phyloP scores from a whole-genome alignment of 2,113 vertebrate species.

The Montifringilla adamsi region DNA sequence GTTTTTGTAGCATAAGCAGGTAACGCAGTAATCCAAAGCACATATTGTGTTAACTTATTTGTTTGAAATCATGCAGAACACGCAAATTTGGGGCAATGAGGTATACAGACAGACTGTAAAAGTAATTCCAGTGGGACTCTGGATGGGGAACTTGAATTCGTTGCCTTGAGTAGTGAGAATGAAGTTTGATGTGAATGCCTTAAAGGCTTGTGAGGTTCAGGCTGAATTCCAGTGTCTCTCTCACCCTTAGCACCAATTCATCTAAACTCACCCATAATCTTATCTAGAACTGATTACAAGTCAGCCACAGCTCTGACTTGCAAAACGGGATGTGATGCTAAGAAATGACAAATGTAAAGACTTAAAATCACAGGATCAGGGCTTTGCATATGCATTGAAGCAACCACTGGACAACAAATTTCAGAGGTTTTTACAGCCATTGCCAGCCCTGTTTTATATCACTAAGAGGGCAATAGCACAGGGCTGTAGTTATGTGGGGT shows the following conservation, averaged over 20 bases:
- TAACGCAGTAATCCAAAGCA: background rate
- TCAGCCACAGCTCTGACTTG: background rate
- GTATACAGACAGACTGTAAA: background rate
- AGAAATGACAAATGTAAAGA: background rate
- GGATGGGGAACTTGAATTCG: background rate
- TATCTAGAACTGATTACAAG: background rate
- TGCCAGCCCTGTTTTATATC: background rate
- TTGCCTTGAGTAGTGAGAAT: background rate
- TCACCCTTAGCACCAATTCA: background rate
- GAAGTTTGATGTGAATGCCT: background rate
- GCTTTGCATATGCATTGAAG: background rate
- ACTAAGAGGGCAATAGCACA: background rate
- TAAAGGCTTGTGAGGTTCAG: background rate
- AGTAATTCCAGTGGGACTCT: background rate
- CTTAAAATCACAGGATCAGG: background rate
- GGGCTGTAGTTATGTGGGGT: background rate
- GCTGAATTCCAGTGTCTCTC: background rate
- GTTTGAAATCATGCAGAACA: background rate
- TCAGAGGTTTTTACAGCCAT: background rate
- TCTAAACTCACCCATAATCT: background rate
- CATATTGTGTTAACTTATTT: background rate
- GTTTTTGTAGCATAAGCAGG: background rate
- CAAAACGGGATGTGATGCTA: background rate
- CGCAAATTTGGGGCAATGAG: background rate
- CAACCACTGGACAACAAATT: background rate